Percentiles rank a stretch among this genome's conserved stretches.
phyloP scores from a whole-genome alignment of 2,888 invertebrate genomes.

The Athalia circularis region DNA sequence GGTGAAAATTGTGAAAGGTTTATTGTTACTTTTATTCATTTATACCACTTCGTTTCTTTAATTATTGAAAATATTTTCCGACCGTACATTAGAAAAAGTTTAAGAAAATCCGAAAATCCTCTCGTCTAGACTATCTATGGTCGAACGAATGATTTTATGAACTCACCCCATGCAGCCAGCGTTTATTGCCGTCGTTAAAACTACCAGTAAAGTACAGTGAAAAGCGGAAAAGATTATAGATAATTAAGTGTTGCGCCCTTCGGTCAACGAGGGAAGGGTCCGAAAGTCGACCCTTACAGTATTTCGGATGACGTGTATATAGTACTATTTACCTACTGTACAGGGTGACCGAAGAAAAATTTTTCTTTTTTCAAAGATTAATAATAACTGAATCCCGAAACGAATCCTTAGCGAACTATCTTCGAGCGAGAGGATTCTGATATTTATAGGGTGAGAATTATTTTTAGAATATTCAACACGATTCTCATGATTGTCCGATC shows the following conservation, averaged over 20 bases:
- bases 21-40: too few relatives aligned
- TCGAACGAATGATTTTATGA: not conserved
- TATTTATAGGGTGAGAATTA: too few relatives aligned
- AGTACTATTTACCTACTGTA: conserved; percentile 27
- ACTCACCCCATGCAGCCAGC: not conserved
- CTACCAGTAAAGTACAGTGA: conserved; percentile 32
- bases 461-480: too few relatives aligned
- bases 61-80: too few relatives aligned
- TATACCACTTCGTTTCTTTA: too few relatives aligned
- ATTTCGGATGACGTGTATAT: not conserved
- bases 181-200: conserved; percentile 32
- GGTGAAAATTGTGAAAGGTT: too few relatives aligned
- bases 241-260: conserved; percentile 33
- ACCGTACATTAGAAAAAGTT: too few relatives aligned
- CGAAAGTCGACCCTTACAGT: conserved; percentile 6
- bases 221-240: conserved; percentile 42
- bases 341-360: not conserved
- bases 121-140: not conserved
- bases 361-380: not conserved
- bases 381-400: too few relatives aligned
- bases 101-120: conserved; percentile 9
- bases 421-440: too few relatives aligned
- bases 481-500: too few relatives aligned
- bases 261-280: not conserved
- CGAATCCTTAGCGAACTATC: too few relatives aligned